Percentiles rank a stretch among this genome's conserved stretches.
These are phyloP conservation scores for Coccyzus lansbergi DNA, from an alignment of 2,797 vertebrate genomes.

Conservation along the genomic window DNA sequence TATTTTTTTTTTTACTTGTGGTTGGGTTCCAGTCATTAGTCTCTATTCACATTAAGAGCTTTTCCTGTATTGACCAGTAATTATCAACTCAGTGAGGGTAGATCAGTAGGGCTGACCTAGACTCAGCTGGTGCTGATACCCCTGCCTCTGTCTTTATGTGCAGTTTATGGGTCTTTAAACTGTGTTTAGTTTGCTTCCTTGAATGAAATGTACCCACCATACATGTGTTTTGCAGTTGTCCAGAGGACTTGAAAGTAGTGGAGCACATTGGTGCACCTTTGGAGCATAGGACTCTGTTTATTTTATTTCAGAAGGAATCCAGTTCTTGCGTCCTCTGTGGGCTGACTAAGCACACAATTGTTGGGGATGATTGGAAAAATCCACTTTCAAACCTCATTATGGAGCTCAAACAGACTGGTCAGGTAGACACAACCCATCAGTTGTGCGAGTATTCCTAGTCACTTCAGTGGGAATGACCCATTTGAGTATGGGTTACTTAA, in stretches of 20 bases:
- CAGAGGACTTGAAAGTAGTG: background rate
- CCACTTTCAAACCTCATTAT: background rate
- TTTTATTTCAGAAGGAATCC: background rate
- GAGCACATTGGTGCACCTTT: background rate
- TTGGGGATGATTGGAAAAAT: background rate
- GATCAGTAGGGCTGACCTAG: background rate
- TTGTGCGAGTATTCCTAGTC: background rate
- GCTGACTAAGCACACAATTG: background rate
- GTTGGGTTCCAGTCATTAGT: background rate
- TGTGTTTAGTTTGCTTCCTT: background rate
- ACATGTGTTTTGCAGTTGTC: background rate
- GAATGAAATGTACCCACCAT: background rate
- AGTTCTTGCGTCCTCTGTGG: background rate
- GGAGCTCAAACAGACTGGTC: background rate
- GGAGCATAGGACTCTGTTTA: background rate
- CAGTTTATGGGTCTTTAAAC: background rate
- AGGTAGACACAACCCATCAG: background rate
- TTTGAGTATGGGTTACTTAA: background rate
- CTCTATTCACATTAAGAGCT: background rate
- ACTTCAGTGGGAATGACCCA: constrained; percentile 23
- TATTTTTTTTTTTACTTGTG: background rate
- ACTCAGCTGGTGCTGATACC: background rate
- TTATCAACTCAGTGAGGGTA: background rate
- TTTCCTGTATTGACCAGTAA: background rate
- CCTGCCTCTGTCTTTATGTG: background rate